Evolutionary conservation across 2,888 invertebrate species (phyloP), one percentile per base, ranked within the genome.

Genomic region (Acanthosepion esculentum): DNA sequence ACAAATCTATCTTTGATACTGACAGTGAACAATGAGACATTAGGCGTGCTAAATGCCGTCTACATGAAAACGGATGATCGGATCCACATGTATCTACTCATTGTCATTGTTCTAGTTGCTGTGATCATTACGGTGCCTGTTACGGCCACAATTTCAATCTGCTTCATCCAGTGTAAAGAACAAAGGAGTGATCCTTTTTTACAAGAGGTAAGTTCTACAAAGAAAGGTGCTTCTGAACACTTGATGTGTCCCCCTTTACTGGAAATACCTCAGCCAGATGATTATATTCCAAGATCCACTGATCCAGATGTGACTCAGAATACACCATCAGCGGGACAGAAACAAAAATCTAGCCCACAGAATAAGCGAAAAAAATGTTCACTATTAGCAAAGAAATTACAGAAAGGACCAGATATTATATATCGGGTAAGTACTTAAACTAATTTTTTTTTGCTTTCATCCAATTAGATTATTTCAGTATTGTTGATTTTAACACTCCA

Each of bases 11-110:
- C 78, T 15, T 33, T 78, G n/a, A 78, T 78, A n/a, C 12, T 78
- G n/a, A n/a, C n/a, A 10, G n/a, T 78, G n/a, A 78, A n/a, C 78
- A 78, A 78, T 20, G 78, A 78, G 8, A 78, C 78, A 10, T 78
- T n/a, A 12, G 78, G n/a, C 1, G n/a, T 78, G 15, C 78, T 78
- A 33, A 78, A 78, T n/a, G n/a, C n/a, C n/a, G 78, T 78, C n/a
- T 78, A 78, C 78, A 78, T n/a, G 78, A n/a, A 78, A 78, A 78
- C 78, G 12, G 78, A 78, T 15, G 78, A 78, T n/a, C 78, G 78
- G 10, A 78, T 78, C n/a, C 78, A 78, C n/a, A 78, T 78, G 78
- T 78, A 78, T 78, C n/a, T 78, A 78, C 78, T 78, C n/a, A 78
- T 78, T 78, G 78, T 78, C 0, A 78, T 78, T 10, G 78, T 78